Evolutionary conservation across 2,113 vertebrate genomes (phyloP), one percentile per base, ranked within the genome.

Genomic region (Melanerpes aurifrons): DNA sequence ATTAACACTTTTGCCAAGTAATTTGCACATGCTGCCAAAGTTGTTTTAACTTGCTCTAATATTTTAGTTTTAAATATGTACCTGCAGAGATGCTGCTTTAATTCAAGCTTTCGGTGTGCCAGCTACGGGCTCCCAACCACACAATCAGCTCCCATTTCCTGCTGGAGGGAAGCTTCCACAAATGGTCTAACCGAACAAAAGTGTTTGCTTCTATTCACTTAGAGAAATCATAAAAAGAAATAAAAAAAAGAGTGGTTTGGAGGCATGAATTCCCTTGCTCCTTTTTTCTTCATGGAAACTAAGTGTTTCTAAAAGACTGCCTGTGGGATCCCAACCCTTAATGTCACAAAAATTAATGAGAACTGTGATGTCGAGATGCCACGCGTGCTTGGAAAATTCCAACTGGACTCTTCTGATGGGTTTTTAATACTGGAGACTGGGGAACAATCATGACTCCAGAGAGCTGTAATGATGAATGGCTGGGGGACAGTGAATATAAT

Each of bases 1-100:
- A 97, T 97, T 94, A 96, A 91, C 93, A 92, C 94, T 86, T 95
- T 91, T 91, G 96, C 93, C 94, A 94, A 94, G 92, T 87, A 97
- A 97, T 93, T 92, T 92, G 93, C 92, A 90, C 95, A 85, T 47
- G 88, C 94, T 94, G 94, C 96, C 92, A 95, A 92, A 94, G 95
- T 82, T 93, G 89, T 94, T 97, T 92, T 91, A 96, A 96, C 94
- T 94, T 92, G 87, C 93, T 73, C 91, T 68, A 96, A 94, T 95
- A 92, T 94, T 93, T 96, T 90, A 92, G 87, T 86, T 81, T 93
- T 93, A 95, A 95, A 95, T 95, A 93, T 69, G 83, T 93, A 95
- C 91, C 93, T 92, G 86, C 73, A 88, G 89, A 96, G 92, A 92
- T 83, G 77, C 70, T 76, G 47, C 92, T 89, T 90, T 84, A 87